Base-by-base conservation (phyloP, 23 tunicate species). In the Trididemnum clinides region DNA sequence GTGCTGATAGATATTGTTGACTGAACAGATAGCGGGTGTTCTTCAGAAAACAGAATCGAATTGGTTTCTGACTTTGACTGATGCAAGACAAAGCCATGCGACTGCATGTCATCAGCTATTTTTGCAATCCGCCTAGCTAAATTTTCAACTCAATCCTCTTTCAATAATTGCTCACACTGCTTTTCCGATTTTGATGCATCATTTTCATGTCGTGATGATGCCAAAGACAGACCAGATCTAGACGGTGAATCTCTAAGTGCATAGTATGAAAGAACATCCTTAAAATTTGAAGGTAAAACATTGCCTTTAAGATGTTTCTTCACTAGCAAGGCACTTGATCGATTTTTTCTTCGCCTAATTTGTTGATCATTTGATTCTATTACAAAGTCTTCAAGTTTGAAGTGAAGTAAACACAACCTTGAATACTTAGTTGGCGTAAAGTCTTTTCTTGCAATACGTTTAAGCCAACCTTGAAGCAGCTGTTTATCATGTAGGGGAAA, bases 181-280 rank as follows among this genome's bases (percentile, higher is more conserved):
- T 69, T 37, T 37, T 69, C 39, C 76, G 30, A 31, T n/a, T 37
- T 30, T 69, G 37, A 15, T 69, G 76, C 76, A 28, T 29, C 76
- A 69, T 69, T 69, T 69, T 30, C 76, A 69, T 69, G 76, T 30
- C 76, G 76, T 6, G 38, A 69, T 28, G 39, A 69, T 31, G 76
- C 28, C 30, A 37, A 4, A 29, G 76, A 29, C 21, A 69, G 12
- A 30, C 76, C 76, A 28, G 76, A 69, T 28, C 76, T 35, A 28
- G 12, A 2, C 2, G 76, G 76, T 2, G 36, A 4, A 31, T 37
- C 30, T 69, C 21, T 32, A 28, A 3, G 6, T 5, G 76, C 30
- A 30, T 69, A 69, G 30, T 69, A 69, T 29, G 76, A 15, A 4
- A 37, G 76, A 35, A 69, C 28, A 30, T 69, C 21, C 4, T 30